Evolutionary conservation across 1,140 invertebrate genomes (phyloP), one percentile per base, ranked within the genome.

Genomic region (Cheumatopsyche charites): DNA sequence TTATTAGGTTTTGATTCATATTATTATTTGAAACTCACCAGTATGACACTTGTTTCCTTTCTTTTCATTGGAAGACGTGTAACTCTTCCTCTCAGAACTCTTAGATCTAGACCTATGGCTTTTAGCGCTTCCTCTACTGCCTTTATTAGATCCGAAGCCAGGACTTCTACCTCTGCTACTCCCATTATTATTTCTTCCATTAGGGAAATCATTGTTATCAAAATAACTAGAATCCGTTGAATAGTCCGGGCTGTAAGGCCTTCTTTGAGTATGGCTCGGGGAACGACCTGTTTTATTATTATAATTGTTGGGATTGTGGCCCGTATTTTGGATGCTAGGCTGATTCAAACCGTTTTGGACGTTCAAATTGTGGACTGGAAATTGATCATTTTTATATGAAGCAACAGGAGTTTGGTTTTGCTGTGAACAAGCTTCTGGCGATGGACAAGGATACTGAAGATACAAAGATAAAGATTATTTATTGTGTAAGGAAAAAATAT

Each of bases 361-460:
- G 23, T 65, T 72, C n/a, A 70, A 41, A 17, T 74, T 52, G 5
- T 15, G 58, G 11, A 19, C 3, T 1, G 67, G 62, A 45, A 55
- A 70, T 23, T 55, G 62, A 29, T 72, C 67, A 11, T 19, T 55
- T 23, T 72, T 72, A 25, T 47, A 75, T n/a, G 58, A 12, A 1
- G 63, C 67, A 0, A 72, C 70, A 11, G 73, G 72, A 11, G 74
- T 73, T 63, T 63, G 63, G 21, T 41, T 65, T 12, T 73, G 65
- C 26, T 73, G 74, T 15, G 62, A 70, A 29, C 74, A 73, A 19
- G 42, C 45, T 45, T 42, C 62, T 13, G 74, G 72, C 19, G 74
- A 75, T 21, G 71, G 74, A 41, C 74, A 75, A 12, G 58, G 74
- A 55, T 62, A 75, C 74, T 73, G 63, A 26, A 75, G n/a, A n/a